A percentile compares a stretch with the other conserved stretches of the same genome.
These are phyloP conservation scores for Ailuropoda melanoleuca DNA, from an alignment of 2,113 vertebrate species.

Conservation along the genomic window DNA sequence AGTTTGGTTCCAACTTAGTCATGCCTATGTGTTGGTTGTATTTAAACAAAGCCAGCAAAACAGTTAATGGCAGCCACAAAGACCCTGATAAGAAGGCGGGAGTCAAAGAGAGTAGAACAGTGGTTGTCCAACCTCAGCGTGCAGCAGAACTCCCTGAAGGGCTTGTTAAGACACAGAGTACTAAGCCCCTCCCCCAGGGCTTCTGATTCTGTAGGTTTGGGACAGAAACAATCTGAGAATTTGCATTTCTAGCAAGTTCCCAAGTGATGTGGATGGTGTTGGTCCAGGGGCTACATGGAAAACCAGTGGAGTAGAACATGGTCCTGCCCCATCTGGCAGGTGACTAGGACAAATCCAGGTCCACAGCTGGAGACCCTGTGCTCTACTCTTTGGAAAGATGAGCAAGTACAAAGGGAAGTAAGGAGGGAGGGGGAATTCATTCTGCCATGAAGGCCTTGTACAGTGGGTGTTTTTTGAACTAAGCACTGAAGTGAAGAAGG, in stretches of 20 bases:
- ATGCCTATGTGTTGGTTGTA: background rate
- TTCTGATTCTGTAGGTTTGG: background rate
- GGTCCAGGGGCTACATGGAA: background rate
- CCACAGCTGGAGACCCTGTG: background rate
- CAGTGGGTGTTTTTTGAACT: background rate
- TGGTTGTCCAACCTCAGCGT: background rate
- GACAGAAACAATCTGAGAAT: background rate
- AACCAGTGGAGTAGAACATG: background rate
- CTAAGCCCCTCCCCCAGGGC: background rate
- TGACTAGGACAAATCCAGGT: background rate
- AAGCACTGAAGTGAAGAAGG: background rate
- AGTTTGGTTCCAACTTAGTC: background rate
- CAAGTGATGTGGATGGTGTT: background rate
- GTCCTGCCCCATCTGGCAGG: background rate
- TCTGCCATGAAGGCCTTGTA: background rate
- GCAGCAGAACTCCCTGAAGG: background rate
- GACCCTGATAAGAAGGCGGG: conserved; percentile 15
- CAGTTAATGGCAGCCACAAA: conserved; percentile 1
- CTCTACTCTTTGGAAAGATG: background rate
- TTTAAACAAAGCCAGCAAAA: conserved; percentile 54
- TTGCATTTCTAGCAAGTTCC: conserved; percentile 8
- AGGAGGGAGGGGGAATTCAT: background rate
- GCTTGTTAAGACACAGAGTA: background rate
- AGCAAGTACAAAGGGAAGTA: background rate
- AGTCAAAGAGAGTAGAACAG: background rate